Evolutionary conservation across 2,113 vertebrate genomes (phyloP), one percentile per base, ranked within the genome.

Genomic region (Sorex fumeus): DNA sequence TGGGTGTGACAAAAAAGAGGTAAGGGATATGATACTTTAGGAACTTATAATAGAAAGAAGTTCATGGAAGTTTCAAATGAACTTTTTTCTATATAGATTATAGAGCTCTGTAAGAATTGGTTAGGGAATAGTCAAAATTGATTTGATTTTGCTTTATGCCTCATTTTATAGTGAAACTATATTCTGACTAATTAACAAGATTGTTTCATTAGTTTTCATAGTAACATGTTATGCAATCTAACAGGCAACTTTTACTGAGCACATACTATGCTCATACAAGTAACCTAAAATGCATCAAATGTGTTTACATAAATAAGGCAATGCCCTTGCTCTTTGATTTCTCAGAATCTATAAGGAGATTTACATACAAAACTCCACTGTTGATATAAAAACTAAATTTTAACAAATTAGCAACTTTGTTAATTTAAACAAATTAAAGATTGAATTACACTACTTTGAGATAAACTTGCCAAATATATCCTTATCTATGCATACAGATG

Each of bases 141-240:
- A 47, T 16, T 75, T 87, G 15, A 19, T 1, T 72, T 90, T 86
- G 1, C 21, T 57, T 28, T n/a, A 21, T 27, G 7, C 19, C 32
- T 83, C 7, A 40, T 83, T 34, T 34, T 23, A 36, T 32, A 84
- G 40, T 40, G 27, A 77, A 80, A 5, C 30, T 84, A 75, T 60
- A 81, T 94, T 88, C 34, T 84, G 43, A 21, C 12, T 23, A 0
- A 0, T 87, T 72, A 75, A n/a, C 2, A n/a, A 60, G n/a, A 27
- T 64, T 21, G 60, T 84, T 90, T 90, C 11, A 69, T 90, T 81
- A 84, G 72, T 81, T 93, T 4, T 90, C 28, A 40, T 91, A 79
- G 87, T 21, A 75, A 3, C 64, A 70, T 9, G 9, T 64, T 57
- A 79, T 40, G 3, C 11, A 72, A 28, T 36, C 6, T 90, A 10